These are phyloP conservation scores for Typhlichthys eigenmanni DNA, from an alignment of 2,797 vertebrate species.

Conservation along the genomic window DNA sequence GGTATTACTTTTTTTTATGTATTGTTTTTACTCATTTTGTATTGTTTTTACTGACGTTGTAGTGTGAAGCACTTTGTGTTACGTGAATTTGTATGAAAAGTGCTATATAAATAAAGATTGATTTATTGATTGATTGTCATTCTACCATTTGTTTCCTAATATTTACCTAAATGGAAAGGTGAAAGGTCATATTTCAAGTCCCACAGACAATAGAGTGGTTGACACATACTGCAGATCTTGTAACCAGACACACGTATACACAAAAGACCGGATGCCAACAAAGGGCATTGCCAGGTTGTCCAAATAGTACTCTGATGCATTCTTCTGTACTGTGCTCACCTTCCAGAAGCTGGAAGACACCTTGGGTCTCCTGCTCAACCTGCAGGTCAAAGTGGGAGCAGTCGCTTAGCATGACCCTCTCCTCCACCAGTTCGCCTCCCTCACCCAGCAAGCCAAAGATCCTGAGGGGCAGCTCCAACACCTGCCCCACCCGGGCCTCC, in stretches of 20 bases:
- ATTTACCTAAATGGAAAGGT: conserved; percentile 7
- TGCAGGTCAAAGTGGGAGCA: conserved; percentile 91
- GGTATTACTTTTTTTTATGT: too few relatives aligned
- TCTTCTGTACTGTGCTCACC: conserved; percentile 69
- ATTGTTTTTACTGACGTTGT: too few relatives aligned
- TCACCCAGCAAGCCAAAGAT: conserved; percentile 82
- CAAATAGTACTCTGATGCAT: too few relatives aligned
- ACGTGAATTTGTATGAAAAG: too few relatives aligned
- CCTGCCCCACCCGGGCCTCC: conserved; percentile 82
- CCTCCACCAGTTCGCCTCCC: conserved; percentile 37
- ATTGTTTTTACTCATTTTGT: too few relatives aligned
- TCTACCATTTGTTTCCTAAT: conserved; percentile 24
- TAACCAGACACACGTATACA: conserved; percentile 21
- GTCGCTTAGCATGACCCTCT: conserved; percentile 86
- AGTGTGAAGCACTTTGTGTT: too few relatives aligned
- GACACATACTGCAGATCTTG: conserved; percentile 22
- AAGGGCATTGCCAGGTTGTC: background rate
- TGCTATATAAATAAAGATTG: too few relatives aligned
- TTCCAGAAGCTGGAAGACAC: conserved; percentile 81
- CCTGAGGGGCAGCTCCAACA: conserved; percentile 87
- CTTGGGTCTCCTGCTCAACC: conserved; percentile 85
- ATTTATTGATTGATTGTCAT: background rate
- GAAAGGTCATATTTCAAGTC: conserved; percentile 8
- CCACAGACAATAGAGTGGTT: background rate
- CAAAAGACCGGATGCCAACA: background rate